A percentile compares a stretch with the other conserved stretches of the same genome.
phyloP scores from a whole-genome alignment of 2,113 vertebrate species.

The Calidris pygmaea region DNA sequence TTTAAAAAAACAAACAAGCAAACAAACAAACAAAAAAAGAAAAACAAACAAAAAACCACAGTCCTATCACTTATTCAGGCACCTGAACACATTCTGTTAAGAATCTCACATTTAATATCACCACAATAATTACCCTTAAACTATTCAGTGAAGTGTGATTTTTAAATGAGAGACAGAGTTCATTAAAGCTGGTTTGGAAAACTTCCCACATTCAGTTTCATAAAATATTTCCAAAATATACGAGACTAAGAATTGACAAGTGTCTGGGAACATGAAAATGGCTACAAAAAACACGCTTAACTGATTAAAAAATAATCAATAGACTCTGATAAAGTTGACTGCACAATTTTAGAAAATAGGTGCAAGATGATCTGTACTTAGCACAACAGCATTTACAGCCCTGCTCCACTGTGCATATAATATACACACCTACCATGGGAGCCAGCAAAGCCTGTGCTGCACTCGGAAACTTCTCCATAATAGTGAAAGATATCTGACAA shows the following conservation, averaged over 20 bases:
- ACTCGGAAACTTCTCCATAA: background rate
- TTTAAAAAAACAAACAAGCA: background rate
- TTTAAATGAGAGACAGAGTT: background rate
- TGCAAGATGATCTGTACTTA: background rate
- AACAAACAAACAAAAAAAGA: no score
- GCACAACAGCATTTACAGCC: background rate
- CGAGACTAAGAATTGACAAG: background rate
- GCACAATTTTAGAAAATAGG: background rate
- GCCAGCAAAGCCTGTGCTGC: fast-evolving
- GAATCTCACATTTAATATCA: background rate
- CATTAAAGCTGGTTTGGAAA: background rate
- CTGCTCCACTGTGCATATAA: background rate
- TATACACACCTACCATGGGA: fast-evolving
- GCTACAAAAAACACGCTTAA: background rate
- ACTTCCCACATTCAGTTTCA: background rate
- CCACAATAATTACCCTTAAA: background rate
- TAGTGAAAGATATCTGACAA: background rate
- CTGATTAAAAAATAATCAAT: background rate
- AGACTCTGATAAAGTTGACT: background rate
- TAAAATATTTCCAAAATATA: background rate
- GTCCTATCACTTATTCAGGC: background rate
- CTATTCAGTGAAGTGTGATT: background rate
- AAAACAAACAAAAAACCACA: background rate
- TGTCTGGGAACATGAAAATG: background rate
- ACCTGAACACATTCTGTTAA: background rate